Evolutionary conservation across 2,888 invertebrate species (phyloP), one percentile per base, ranked within the genome.

Genomic region (Scaptomyza flava): DNA sequence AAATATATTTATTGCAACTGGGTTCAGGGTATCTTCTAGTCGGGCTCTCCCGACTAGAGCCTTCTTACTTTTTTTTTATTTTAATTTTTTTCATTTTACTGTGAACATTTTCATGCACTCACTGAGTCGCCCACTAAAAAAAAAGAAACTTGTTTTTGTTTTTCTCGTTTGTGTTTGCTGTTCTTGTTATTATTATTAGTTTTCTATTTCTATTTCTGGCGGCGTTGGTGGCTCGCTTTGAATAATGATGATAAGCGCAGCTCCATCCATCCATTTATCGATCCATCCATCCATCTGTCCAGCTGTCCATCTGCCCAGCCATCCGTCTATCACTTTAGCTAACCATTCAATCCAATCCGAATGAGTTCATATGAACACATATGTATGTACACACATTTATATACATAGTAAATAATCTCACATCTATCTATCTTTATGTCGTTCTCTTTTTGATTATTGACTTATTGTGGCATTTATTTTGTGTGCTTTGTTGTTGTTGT

Each of bases 181-280:
- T 83, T 88, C 87, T 84, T 76, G 84, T 87, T 87, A 81, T 87
- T 87, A 81, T 84, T 84, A 81, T 76, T 86, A 76, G 82, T 73
- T 77, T 83, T 87, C 59, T 84, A 74, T 81, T 71, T 66, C 68
- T 59, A 69, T 59, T 64, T 63, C 3, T 4, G 62, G 64, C 67
- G 71, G 86, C 86, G 86, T 79, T 79, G 88, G 82, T 85, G 86
- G 87, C 77, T 83, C 74, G 74, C 88, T 88, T 89, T 84, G 89
- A 84, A 84, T 84, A 84, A 89, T 84, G 89, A 84, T 87, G 89
- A 87, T 84, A 89, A 84, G 88, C 76, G 56, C 51, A 68, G 73
- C 68, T 70, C 69, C 60, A 62, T 56, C 66, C 76, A 50, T 48
- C 59, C 45, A 56, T 23, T 48, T 41, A 67, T 11, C 47, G 34